Percentiles rank a stretch among this genome's conserved stretches.
phyloP scores from a whole-genome alignment of 2,888 invertebrate genomes.

The Campaea margaritaria region DNA sequence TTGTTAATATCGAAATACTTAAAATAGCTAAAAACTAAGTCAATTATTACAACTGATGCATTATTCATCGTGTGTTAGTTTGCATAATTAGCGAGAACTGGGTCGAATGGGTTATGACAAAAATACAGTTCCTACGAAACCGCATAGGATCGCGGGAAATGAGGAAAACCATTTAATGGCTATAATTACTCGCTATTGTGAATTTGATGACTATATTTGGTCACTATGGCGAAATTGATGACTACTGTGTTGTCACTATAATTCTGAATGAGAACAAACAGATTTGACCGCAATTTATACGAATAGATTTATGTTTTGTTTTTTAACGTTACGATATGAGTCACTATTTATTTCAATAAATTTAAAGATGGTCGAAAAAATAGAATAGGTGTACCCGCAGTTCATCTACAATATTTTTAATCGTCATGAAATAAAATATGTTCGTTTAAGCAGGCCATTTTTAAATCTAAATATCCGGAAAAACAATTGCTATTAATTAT shows the following conservation, averaged over 20 bases:
- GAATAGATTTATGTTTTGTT: background rate
- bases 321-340: background rate
- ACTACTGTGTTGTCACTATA: too few relatives aligned
- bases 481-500: too few relatives aligned
- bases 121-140: constrained; percentile 46
- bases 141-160: constrained; percentile 46
- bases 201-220: constrained; percentile 44
- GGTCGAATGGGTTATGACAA: constrained; percentile 50
- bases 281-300: constrained; percentile 15
- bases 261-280: constrained; percentile 8
- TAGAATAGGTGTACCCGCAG: too few relatives aligned
- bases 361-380: too few relatives aligned
- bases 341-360: too few relatives aligned
- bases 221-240: background rate
- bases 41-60: constrained; percentile 38
- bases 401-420: too few relatives aligned
- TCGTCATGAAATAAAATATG: too few relatives aligned
- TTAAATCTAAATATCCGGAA: too few relatives aligned
- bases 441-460: too few relatives aligned
- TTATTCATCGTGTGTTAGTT: constrained; percentile 44
- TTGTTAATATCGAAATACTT: constrained; percentile 6
- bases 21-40: constrained; percentile 37
- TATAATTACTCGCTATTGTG: constrained; percentile 36
- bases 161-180: constrained; percentile 48
- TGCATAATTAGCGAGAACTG: constrained; percentile 47